phyloP scores from a whole-genome alignment of 1,140 invertebrate species.

The Paralvinella palmiformis region DNA sequence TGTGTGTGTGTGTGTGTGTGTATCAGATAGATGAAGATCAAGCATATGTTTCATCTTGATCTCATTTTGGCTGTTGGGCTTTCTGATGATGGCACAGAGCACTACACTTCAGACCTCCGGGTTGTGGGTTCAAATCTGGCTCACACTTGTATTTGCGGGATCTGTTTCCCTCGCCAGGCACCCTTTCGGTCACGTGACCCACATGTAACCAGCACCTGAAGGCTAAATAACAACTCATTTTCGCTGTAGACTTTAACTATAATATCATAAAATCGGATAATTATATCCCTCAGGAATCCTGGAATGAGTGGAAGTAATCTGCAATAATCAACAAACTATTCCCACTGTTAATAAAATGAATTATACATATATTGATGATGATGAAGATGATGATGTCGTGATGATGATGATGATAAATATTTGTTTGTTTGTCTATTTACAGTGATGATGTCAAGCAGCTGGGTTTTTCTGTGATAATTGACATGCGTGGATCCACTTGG shows the following conservation, averaged over 20 bases:
- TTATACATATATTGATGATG: not conserved
- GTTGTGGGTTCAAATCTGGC: no score
- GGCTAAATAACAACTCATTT: no score
- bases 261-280: not conserved
- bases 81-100: no score
- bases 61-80: no score
- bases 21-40: no score
- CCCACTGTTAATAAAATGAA: not conserved
- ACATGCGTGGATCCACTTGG: constrained; percentile 87
- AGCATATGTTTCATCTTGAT: no score
- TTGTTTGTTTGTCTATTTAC: constrained; percentile 46
- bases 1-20: no score
- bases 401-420: not conserved
- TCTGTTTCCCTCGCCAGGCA: no score
- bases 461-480: constrained; percentile 90
- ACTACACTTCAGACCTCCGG: no score
- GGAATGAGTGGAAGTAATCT: not conserved
- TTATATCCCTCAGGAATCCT: not conserved
- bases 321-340: not conserved
- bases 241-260: not conserved
- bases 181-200: no score
- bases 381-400: not conserved
- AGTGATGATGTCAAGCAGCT: constrained; percentile 82
- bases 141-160: no score
- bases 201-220: no score